A percentile compares a stretch with the other conserved stretches of the same genome.
phyloP scores from a whole-genome alignment of 1,140 invertebrate genomes.

The Platyura marginata region DNA sequence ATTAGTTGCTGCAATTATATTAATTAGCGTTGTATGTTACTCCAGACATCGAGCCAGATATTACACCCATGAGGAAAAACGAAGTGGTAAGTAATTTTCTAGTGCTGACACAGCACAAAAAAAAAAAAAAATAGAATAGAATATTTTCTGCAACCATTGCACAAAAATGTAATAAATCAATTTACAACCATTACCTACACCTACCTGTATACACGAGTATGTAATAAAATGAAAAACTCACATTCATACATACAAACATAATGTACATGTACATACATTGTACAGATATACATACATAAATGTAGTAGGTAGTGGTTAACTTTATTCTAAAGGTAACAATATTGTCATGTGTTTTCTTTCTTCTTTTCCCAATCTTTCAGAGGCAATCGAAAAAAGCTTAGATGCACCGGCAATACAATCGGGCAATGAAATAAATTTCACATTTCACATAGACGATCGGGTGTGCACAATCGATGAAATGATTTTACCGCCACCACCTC shows the following conservation, averaged over 20 bases:
- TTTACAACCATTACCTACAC: too few relatives aligned
- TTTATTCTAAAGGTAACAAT: too few relatives aligned
- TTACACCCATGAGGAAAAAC: conserved; percentile 45
- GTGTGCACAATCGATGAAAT: conserved; percentile 24
- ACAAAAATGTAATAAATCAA: too few relatives aligned
- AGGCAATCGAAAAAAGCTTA: conserved; percentile 4
- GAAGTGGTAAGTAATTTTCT: conserved; percentile 15
- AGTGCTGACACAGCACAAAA: too few relatives aligned
- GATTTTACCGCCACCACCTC: conserved; percentile 14
- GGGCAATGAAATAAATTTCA: conserved; percentile 24
- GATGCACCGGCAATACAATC: conserved; percentile 10
- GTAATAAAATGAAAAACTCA: too few relatives aligned
- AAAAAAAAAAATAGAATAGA: not conserved
- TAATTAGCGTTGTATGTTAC: conserved; percentile 29
- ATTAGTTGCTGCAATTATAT: conserved; percentile 19
- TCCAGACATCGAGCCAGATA: conserved; percentile 42
- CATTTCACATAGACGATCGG: conserved; percentile 21
- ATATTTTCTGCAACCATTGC: not conserved
- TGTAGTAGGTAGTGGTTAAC: too few relatives aligned
- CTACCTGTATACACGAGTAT: too few relatives aligned
- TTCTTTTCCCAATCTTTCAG: conserved; percentile 3
- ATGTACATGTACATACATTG: too few relatives aligned
- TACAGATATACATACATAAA: too few relatives aligned
- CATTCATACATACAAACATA: too few relatives aligned
- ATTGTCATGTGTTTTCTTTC: too few relatives aligned